Base-by-base conservation (phyloP, 2,113 vertebrate genomes). In the Dipodomys ordii region DNA sequence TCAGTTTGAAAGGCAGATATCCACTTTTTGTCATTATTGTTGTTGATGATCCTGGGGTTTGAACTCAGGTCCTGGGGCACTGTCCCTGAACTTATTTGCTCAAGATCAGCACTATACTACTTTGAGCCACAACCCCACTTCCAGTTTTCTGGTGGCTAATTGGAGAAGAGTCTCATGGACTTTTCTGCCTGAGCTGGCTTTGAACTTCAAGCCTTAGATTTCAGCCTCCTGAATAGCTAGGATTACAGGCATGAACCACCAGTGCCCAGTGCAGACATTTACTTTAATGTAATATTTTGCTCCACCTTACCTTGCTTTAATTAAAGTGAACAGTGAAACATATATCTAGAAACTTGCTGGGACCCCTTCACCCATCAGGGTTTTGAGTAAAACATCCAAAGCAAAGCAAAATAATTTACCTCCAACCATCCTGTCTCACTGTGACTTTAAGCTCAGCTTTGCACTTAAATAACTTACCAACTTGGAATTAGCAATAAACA, bases 401-500 rank as follows among this genome's bases (percentile, higher is more conserved):
- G 49, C 65, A 95, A 92, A 83, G 78, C 15, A 32, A 72, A 49
- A 35, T 30, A 65, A 57, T 91, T 84, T 78, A 69, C 91, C n/a
- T 90, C 32, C 82, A 84, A 12, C 79, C n/a, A 15, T 90, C 79
- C 84, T 77, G 39, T 6, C 44, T 60, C 25, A 72, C 53, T 92
- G 74, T 73, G 82, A 69, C 87, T 95, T 93, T 81, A 95, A 73
- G 90, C 94, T 97, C 84, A 78, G 87, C 71, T 83, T 87, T 64
- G 91, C 92, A 77, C 77, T 96, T 95, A 93, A 96, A 64, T 90
- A 94, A 96, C 94, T 96, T 95, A 91, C 85, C 84, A 92, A 89
- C 93, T 95, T 83, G 18, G 81, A 96, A 93, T 95, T 96, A 95
- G 87, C 87, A 90, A 81, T 89, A 96, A 96, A 95, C 84, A 97